Percentiles rank a stretch among this genome's conserved stretches.
Evolutionary conservation across 2,113 vertebrate genomes (phyloP).

Genomic region (Rhipidura dahli): DNA sequence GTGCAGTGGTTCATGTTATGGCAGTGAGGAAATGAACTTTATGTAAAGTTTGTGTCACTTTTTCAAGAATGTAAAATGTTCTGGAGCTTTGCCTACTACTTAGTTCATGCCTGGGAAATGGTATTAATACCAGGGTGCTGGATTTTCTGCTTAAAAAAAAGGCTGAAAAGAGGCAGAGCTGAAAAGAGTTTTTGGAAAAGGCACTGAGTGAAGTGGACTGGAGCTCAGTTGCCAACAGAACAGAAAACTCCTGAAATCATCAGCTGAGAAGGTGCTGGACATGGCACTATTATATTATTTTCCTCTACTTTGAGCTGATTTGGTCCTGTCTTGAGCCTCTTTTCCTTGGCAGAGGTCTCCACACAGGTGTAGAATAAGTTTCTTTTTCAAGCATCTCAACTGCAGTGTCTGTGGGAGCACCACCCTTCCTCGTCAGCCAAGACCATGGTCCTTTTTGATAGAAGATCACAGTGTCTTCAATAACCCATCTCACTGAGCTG

Average conservation of each 20-base stretch:
- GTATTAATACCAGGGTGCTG: not conserved
- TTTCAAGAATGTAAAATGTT: not conserved
- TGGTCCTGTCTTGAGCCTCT: not conserved
- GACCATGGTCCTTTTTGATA: fast-evolving
- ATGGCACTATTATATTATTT: not conserved
- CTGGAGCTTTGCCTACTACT: not conserved
- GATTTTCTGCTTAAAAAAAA: not conserved
- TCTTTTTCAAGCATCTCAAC: not conserved
- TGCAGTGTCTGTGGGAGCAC: fast-evolving
- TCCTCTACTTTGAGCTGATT: not conserved
- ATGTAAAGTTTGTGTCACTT: not conserved
- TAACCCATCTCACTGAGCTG: not conserved
- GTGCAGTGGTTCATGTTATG: not conserved
- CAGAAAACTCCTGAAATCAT: not conserved
- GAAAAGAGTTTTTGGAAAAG: not conserved
- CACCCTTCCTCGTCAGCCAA: not conserved
- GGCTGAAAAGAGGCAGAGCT: not conserved
- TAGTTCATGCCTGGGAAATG: not conserved
- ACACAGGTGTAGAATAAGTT: not conserved
- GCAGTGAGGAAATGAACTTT: not conserved
- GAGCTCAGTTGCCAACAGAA: not conserved
- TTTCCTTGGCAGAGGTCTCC: not conserved
- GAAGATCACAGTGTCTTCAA: not conserved
- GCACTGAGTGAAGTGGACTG: not conserved
- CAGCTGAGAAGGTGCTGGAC: not conserved